Evolutionary conservation across 1,140 invertebrate species (phyloP), one percentile per base, ranked within the genome.

Genomic region (Asobara japonica): DNA sequence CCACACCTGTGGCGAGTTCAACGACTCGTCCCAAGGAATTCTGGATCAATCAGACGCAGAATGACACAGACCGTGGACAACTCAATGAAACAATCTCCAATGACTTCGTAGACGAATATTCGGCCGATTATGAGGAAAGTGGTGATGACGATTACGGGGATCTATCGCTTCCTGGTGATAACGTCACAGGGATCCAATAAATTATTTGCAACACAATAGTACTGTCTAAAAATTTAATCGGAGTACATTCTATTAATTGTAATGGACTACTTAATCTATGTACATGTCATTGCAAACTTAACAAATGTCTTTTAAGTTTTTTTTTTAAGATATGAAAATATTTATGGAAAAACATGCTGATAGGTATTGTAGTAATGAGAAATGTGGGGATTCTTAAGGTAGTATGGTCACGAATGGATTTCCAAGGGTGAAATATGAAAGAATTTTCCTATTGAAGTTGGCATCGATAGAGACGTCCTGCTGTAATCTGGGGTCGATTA

Each of bases 221-320:
- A n/a, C 29, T 67, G 18, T 69, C 30, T 36, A 64, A 72, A 69
- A 65, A 68, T 74, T 69, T 31, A 62, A 30, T 51, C 31, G 20
- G 64, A 71, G 69, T 74, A 74, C 65, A 74, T 56, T 74, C 71
- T 78, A 77, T 73, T 65, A 71, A 41, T 60, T 73, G 78, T 76
- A 83, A 76, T 75, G 79, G 73, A 65, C 33, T 64, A 74, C 76
- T 81, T 73, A 78, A 79, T 74, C 74, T 86, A 82, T 81, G 73
- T 84, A 84, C 81, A 84, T 62, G 31, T 29, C n/a, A 74, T 69
- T 76, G 76, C 60, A 82, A 79, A 83, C 48, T 78, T 80, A 84
- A 81, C 75, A 77, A 81, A 4, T 33, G 48, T 27, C 3, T 60
- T 38, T 11, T 56, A 20, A 13, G 27, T 45, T 62, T 18, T 27